Base-by-base conservation (phyloP, 2,113 vertebrate genomes). In the Silurus meridionalis region DNA sequence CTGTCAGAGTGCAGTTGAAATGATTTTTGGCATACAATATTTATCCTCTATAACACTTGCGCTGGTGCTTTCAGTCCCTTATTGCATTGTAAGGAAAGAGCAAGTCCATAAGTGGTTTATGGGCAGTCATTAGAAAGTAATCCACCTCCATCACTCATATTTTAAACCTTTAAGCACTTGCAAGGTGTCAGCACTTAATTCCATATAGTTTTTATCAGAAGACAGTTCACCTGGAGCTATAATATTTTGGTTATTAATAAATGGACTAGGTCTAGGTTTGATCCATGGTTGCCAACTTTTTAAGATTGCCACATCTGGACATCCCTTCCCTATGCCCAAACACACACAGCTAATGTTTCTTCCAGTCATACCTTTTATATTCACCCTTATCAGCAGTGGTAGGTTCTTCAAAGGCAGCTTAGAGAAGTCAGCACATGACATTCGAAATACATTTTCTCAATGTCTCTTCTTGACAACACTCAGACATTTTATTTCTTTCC, bases 1-100 rank as follows among this genome's bases (percentile, higher is more conserved):
- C 86, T 89, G 82, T 89, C 80, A 86, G 28, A 80, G 61, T 67
- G 63, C 52, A 81, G 84, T 82, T 46, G 78, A 87, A 89, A 89
- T 64, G 28, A 87, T 71, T 84, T 61, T 77, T 89, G 82, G 71
- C 81, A 89, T 84, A 63, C 53, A 72, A 81, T 86, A 66, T 84
- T 52, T 82, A 63, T 86, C 87, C 25, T 61, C 50, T n/a, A 69
- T 83, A 78, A 83, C 58, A 80, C 66, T 71, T 83, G 28, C 17
- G 37, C 82, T 52, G 9, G 21, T 71, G 74, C 60, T 55, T 28
- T 60, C 63, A 60, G 19, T 52, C 63, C 53, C 46, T 83, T 71
- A 64, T 57, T 61, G 28, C 37, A 79, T 78, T 67, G 37, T 48
- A 69, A 67, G 66, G 46, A 87, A 83, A 78, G 52, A 46, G 19